Evolutionary conservation across 2,888 invertebrate species (phyloP).

Genomic region (Arctia plantaginis): DNA sequence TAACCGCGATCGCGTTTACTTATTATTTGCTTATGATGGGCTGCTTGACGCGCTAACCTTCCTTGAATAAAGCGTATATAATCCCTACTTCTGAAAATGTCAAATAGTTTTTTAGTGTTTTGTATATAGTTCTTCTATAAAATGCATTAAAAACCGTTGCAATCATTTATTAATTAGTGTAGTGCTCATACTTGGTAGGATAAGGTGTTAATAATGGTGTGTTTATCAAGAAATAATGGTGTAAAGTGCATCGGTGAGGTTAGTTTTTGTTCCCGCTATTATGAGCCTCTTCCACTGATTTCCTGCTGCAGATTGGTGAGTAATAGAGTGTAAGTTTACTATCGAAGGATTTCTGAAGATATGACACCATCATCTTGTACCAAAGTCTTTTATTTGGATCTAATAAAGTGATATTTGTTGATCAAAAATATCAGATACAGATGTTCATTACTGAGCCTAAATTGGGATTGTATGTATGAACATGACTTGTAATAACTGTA

Average conservation of each 20-base stretch:
- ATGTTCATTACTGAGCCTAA: slow-evolving; percentile 31
- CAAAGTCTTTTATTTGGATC: not conserved
- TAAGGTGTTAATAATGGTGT: slow-evolving; percentile 32
- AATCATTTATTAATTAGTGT: slow-evolving; percentile 33
- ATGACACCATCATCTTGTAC: slow-evolving; percentile 4
- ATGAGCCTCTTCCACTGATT: slow-evolving; percentile 59
- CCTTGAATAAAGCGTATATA: slow-evolving; percentile 51
- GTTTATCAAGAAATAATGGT: slow-evolving; percentile 53
- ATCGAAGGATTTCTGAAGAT: slow-evolving; percentile 71
- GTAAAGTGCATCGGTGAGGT: slow-evolving; percentile 74
- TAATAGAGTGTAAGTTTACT: slow-evolving; percentile 78
- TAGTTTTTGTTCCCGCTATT: slow-evolving; percentile 84
- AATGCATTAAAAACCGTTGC: slow-evolving; percentile 32
- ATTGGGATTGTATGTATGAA: slow-evolving; percentile 32
- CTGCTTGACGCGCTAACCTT: slow-evolving; percentile 44
- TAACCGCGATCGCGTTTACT: slow-evolving; percentile 57
- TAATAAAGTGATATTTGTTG: slow-evolving; percentile 37
- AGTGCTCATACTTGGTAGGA: slow-evolving; percentile 32
- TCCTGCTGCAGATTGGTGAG: slow-evolving; percentile 80
- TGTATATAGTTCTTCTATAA: slow-evolving; percentile 59
- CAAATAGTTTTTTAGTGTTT: slow-evolving; percentile 79
- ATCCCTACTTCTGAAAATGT: slow-evolving; percentile 67
- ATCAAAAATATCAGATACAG: slow-evolving; percentile 25
- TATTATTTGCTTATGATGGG: slow-evolving; percentile 38
- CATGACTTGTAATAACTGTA: slow-evolving; percentile 33